phyloP scores from a whole-genome alignment of 2,113 vertebrate genomes.

The Loxodonta africana region DNA sequence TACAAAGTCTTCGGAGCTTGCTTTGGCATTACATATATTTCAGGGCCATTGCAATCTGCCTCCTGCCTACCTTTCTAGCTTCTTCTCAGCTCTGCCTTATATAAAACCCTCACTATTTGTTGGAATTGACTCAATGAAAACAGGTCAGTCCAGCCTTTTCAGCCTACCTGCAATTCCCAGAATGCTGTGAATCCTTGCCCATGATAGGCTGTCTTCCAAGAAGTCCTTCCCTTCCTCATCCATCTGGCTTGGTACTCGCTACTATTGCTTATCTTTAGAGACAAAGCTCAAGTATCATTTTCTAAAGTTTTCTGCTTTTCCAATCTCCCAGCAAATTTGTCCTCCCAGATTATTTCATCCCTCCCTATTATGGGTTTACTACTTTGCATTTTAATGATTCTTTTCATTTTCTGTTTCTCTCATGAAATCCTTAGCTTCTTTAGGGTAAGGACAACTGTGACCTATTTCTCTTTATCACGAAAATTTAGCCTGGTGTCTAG shows the following conservation, averaged over 20 bases:
- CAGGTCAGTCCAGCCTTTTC: neutral
- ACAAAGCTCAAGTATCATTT: neutral
- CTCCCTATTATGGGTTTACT: neutral
- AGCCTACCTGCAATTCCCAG: neutral
- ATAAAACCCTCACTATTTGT: neutral
- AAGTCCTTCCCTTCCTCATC: slow-evolving; percentile 26
- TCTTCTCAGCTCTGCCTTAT: neutral
- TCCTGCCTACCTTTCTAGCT: neutral
- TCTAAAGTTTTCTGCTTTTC: slow-evolving; percentile 8
- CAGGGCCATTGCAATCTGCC: neutral
- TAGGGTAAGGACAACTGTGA: neutral
- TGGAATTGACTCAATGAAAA: too few species aligned
- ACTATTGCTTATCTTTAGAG: neutral
- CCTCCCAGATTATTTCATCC: neutral
- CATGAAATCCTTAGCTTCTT: neutral
- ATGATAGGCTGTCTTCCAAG: neutral
- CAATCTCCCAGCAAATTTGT: neutral
- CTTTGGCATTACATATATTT: neutral
- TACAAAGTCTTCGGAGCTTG: neutral
- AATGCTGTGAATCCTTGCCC: neutral
- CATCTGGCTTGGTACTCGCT: neutral
- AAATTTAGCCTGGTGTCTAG: slow-evolving; percentile 8
- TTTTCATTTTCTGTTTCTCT: slow-evolving; percentile 51
- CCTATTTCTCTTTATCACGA: slow-evolving; percentile 25
- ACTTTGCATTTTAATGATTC: slow-evolving; percentile 20